Conservation (phyloP, 1,140 invertebrate species). For the Arion vulgaris region DNA sequence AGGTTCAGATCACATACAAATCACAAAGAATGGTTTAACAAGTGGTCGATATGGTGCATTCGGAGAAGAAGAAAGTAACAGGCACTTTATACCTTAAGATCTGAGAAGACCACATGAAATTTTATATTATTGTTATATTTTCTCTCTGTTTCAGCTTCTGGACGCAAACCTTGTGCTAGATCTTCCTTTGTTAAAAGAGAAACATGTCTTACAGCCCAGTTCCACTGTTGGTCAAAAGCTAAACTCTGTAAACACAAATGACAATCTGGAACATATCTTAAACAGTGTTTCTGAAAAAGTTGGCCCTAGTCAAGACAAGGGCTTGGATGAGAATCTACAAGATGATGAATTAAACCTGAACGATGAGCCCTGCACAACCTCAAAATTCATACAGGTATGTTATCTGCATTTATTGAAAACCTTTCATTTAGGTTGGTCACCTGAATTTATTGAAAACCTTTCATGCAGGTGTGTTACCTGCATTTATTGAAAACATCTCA, state of each 20-base stretch:
- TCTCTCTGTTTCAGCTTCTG: slow-evolving; percentile 16
- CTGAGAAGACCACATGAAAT: too few relatives aligned
- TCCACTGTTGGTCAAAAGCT: not conserved
- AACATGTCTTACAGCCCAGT: not conserved
- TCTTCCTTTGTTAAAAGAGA: slow-evolving; percentile 22
- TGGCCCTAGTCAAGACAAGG: not conserved
- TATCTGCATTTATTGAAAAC: not conserved
- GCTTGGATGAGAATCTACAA: not conserved
- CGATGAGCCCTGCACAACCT: not conserved
- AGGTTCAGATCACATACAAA: too few relatives aligned
- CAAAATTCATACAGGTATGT: not conserved
- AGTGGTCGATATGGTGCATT: too few relatives aligned
- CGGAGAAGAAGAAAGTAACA: too few relatives aligned
- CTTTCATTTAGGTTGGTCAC: too few relatives aligned
- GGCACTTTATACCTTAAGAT: too few relatives aligned
- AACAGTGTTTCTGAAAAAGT: not conserved
- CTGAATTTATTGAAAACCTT: too few relatives aligned
- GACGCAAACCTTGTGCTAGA: slow-evolving; percentile 37
- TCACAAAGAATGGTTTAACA: too few relatives aligned
- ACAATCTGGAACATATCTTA: slow-evolving; percentile 15
- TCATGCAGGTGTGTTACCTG: too few relatives aligned
- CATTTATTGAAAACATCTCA: too few relatives aligned
- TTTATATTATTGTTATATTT: too few relatives aligned
- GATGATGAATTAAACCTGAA: not conserved
- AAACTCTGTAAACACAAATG: not conserved